phyloP scores from a whole-genome alignment of 2,113 vertebrate species.

The Zosterops japonicus region DNA sequence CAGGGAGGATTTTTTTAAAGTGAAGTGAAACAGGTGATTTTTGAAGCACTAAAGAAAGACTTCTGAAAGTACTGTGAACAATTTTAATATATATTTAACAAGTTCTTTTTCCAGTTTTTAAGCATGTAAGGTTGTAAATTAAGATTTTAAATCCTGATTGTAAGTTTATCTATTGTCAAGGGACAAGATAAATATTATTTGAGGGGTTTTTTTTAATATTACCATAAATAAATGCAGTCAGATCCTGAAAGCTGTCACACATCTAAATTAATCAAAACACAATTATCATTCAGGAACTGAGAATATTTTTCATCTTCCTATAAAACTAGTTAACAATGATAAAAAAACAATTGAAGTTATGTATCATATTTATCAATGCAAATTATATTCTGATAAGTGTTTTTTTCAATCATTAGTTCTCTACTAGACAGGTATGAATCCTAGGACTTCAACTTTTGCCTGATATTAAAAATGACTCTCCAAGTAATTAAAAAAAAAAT shows the following conservation, averaged over 20 bases:
- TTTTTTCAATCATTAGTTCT: background rate
- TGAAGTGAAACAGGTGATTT: background rate
- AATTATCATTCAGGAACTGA: background rate
- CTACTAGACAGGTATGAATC: background rate
- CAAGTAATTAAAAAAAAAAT: background rate
- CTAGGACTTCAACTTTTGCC: background rate
- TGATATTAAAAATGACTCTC: background rate
- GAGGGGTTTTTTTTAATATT: background rate
- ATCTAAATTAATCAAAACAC: background rate
- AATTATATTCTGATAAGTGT: background rate
- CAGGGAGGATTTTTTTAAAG: background rate
- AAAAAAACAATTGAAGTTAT: background rate
- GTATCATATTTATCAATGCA: background rate
- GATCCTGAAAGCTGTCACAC: background rate
- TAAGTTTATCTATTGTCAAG: background rate
- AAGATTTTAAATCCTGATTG: background rate
- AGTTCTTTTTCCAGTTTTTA: background rate
- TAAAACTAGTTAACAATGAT: background rate
- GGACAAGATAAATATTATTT: background rate
- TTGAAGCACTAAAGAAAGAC: background rate
- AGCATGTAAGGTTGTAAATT: background rate
- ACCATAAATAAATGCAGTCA: background rate
- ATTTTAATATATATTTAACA: background rate
- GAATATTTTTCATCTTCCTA: background rate
- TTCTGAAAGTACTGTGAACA: background rate